Conservation (phyloP, 2,797 vertebrate genomes). For the Microcaecilia unicolor region DNA sequence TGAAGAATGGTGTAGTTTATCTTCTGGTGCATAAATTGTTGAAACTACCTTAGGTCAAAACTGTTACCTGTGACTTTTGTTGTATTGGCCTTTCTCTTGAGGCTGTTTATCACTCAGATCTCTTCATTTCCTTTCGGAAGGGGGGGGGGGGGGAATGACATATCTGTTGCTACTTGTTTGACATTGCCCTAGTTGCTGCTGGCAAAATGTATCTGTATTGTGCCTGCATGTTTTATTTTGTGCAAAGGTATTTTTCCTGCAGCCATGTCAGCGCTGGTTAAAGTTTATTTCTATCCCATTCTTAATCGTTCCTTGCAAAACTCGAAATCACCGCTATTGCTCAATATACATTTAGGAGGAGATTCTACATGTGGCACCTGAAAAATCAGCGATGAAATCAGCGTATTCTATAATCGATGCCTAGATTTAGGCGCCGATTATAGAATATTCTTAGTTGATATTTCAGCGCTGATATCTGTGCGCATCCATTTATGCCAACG, state of each 20-base stretch:
- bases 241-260: slow-evolving; percentile 4
- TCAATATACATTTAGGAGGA: no score
- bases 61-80: neutral
- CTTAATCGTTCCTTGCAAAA: slow-evolving; percentile 1
- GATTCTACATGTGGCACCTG: no score
- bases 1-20: neutral
- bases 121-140: slow-evolving; percentile 9
- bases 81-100: neutral
- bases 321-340: neutral
- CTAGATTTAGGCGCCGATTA: no score
- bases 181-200: slow-evolving; percentile 5
- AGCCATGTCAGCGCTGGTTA: slow-evolving; percentile 5
- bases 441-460: no score
- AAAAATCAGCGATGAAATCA: no score
- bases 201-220: neutral
- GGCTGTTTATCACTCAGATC: neutral
- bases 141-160: neutral
- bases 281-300: neutral
- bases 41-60: neutral
- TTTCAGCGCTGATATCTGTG: no score
- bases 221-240: neutral
- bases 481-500: no score
- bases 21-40: neutral
- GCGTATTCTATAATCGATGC: no score
- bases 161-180: slow-evolving; percentile 6